A percentile compares a stretch with the other conserved stretches of the same genome.
These are phyloP conservation scores for Steinernema khuongi DNA, from an alignment of 1,140 invertebrate species.

Conservation along the genomic window DNA sequence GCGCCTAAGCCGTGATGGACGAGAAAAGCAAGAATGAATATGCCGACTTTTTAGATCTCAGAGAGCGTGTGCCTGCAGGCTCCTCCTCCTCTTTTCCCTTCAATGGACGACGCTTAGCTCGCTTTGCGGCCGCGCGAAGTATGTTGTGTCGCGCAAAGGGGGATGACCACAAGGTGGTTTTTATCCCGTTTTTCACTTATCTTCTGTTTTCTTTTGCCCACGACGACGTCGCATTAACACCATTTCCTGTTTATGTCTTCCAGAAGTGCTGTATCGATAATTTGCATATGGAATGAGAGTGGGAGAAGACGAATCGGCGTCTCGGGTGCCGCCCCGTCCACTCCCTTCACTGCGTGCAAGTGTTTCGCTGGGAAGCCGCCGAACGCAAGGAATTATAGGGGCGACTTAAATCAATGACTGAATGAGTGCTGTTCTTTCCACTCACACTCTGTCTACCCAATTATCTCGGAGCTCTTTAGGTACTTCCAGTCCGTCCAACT, in stretches of 20 bases:
- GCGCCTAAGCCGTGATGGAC: conserved; percentile 16
- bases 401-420: neutral
- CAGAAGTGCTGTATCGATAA: neutral
- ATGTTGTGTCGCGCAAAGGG: neutral
- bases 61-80: conserved; percentile 5
- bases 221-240: neutral
- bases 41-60: conserved; percentile 24
- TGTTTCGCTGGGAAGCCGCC: neutral
- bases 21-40: conserved; percentile 19
- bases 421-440: neutral
- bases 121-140: neutral
- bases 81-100: neutral
- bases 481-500: too few species aligned
- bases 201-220: neutral
- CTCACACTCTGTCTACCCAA: neutral
- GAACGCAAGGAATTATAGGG: neutral
- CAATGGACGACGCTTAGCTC: conserved; percentile 7
- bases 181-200: too few species aligned
- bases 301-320: neutral
- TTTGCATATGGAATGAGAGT: neutral
- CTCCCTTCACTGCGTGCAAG: neutral
- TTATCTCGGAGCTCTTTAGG: too few species aligned
- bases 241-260: neutral
- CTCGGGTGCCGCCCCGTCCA: neutral
- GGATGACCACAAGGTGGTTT: too few species aligned